phyloP scores from a whole-genome alignment of 2,888 invertebrate species.

The Piscicola geometra region DNA sequence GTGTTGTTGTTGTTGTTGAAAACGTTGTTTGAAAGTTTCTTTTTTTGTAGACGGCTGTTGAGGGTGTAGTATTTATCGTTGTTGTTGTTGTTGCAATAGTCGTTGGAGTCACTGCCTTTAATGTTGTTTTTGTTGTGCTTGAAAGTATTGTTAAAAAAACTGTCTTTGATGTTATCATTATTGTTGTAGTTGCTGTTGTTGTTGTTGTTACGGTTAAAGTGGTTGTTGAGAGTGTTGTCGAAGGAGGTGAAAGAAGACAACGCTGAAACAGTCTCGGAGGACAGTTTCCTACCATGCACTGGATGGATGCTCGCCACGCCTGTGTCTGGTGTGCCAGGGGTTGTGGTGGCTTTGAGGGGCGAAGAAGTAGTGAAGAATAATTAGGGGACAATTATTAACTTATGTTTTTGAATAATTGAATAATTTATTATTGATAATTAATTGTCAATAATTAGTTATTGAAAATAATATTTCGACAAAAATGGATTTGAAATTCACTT shows the following conservation, averaged over 20 bases:
- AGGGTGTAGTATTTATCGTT: background rate
- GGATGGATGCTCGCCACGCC: conserved; percentile 86
- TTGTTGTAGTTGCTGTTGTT: background rate
- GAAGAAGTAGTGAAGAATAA: too few relatives aligned
- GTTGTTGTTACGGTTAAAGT: background rate
- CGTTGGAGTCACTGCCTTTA: background rate
- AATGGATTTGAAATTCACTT: too few relatives aligned
- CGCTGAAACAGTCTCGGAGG: conserved; percentile 23
- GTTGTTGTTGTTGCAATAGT: background rate
- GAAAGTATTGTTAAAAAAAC: conserved; percentile 17
- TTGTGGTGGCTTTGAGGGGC: too few relatives aligned
- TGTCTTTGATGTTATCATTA: background rate
- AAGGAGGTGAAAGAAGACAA: conserved; percentile 23
- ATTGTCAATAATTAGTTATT: too few relatives aligned
- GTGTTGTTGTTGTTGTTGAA: background rate
- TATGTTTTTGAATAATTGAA: too few relatives aligned
- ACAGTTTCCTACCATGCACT: conserved; percentile 59
- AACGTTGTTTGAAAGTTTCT: background rate
- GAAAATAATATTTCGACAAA: too few relatives aligned
- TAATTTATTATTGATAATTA: too few relatives aligned
- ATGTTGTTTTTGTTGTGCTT: background rate
- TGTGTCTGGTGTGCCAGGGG: conserved; percentile 45
- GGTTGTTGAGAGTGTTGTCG: conserved; percentile 10
- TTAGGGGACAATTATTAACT: too few relatives aligned
- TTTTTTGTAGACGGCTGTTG: background rate